Evolutionary conservation across 2,888 invertebrate species (phyloP), one percentile per base, ranked within the genome.

Genomic region (Drosophila neutralis): DNA sequence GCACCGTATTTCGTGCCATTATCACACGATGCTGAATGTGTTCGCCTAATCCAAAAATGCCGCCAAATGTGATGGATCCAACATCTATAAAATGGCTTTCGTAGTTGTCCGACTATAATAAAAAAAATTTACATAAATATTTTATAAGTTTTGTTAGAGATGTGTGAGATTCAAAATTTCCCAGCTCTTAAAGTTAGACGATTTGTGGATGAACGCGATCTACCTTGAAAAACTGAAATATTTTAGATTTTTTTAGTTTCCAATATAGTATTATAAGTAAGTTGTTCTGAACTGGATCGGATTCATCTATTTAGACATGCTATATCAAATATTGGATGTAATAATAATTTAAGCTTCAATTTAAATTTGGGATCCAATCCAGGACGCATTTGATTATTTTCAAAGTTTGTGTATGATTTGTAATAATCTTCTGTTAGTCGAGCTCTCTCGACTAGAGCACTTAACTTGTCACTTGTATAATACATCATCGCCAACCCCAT

Each of bases 41-140:
- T 91, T 97, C 96, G 0, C 96, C 96, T 49, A 96, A 93, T 6
- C 96, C 96, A 80, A 97, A 96, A 76, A 93, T 91, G 0, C 91
- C 90, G 15, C 93, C 93, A 75, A 84, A 90, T 15, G 90, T 87
- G 0, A 93, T 58, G 0, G 90, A 88, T 6, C 93, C 93, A 31
- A 92, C 92, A 70, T 93, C 92, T 42, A 93, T 91, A 27, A 93
- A 93, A 60, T 89, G 92, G 48, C 85, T 91, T 64, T 92, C 91
- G 7, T 72, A 21, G 13, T 68, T 68, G 0, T 51, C 24, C 7
- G 0, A 5, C 75, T 73, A 56, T 11, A 72, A 72, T 13, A 18
- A 54, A 13, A 27, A 11, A 15, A 27, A 7, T 10, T 0, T 21
- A 10, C 40, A 31, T 7, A 10, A n/a, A 5, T 21, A 24, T 13